Percentiles rank a stretch among this genome's conserved stretches.
Conservation (phyloP, 2,113 vertebrate genomes). For the Mesembrinibis cayennensis region DNA sequence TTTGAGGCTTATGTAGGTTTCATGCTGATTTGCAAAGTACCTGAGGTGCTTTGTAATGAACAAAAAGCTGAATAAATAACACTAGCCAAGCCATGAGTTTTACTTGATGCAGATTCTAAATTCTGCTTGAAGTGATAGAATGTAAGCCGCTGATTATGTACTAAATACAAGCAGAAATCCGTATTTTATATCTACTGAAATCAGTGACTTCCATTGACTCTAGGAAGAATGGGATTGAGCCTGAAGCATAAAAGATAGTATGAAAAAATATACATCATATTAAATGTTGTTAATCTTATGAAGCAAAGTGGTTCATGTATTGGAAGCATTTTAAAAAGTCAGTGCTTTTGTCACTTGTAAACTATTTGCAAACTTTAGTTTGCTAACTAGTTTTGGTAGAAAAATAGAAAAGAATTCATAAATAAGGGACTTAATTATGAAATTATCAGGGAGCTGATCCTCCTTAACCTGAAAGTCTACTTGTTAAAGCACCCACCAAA, state of each 20-base stretch:
- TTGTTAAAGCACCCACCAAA: background rate
- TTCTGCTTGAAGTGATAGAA: background rate
- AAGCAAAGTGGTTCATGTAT: background rate
- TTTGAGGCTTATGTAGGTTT: background rate
- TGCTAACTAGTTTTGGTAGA: background rate
- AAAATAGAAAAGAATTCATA: background rate
- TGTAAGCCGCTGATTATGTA: background rate
- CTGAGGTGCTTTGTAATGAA: background rate
- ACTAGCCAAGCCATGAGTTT: background rate
- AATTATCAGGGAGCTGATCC: background rate
- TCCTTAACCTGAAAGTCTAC: background rate
- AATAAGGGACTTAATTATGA: background rate
- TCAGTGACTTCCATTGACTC: background rate
- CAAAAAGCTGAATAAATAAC: background rate
- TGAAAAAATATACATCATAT: background rate
- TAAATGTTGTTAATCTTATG: background rate
- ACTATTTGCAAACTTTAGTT: background rate
- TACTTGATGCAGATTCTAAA: background rate
- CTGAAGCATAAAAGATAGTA: background rate
- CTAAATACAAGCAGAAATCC: background rate
- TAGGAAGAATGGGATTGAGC: background rate
- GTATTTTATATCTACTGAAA: background rate
- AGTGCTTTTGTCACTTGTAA: background rate
- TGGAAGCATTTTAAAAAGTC: background rate
- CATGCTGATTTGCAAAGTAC: background rate